A percentile compares a stretch with the other conserved stretches of the same genome.
Evolutionary conservation across 2,888 invertebrate species (phyloP).

Genomic region (Melieria picta): DNA sequence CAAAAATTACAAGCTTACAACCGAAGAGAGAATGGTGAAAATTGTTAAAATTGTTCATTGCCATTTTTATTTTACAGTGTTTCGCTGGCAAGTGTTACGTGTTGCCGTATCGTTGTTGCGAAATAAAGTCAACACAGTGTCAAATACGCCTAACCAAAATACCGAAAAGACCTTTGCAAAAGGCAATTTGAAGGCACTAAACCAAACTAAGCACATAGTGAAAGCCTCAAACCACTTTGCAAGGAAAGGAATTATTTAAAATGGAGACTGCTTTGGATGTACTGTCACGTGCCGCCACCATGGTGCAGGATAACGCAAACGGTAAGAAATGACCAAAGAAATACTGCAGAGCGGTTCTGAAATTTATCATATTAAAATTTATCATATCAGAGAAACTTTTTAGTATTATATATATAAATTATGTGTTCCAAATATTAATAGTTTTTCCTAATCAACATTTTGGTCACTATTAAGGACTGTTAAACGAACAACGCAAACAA

Average conservation of each 20-base stretch:
- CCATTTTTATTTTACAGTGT: no score
- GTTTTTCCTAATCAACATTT: no score
- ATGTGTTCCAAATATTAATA: no score
- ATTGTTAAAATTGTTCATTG: no score
- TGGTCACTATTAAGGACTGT: no score
- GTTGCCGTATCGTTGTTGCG: no score
- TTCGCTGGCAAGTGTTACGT: no score
- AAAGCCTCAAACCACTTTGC: neutral
- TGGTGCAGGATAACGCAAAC: conserved; percentile 79
- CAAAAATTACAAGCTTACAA: no score
- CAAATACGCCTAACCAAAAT: neutral
- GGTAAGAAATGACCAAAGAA: conserved; percentile 52
- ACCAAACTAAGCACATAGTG: neutral
- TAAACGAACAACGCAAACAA: no score
- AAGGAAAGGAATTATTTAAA: neutral
- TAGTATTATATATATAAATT: no score
- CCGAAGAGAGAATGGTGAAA: no score
- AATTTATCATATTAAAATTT: conserved; percentile 1
- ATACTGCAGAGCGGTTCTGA: neutral
- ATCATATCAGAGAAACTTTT: neutral
- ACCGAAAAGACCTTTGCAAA: neutral
- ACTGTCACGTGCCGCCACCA: conserved; percentile 86
- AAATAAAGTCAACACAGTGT: conserved; percentile 7
- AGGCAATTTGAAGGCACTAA: neutral
- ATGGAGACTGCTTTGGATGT: conserved; percentile 88